Base-by-base conservation (phyloP, 2,888 invertebrate species). In the Caenorhabditis sp. region DNA sequence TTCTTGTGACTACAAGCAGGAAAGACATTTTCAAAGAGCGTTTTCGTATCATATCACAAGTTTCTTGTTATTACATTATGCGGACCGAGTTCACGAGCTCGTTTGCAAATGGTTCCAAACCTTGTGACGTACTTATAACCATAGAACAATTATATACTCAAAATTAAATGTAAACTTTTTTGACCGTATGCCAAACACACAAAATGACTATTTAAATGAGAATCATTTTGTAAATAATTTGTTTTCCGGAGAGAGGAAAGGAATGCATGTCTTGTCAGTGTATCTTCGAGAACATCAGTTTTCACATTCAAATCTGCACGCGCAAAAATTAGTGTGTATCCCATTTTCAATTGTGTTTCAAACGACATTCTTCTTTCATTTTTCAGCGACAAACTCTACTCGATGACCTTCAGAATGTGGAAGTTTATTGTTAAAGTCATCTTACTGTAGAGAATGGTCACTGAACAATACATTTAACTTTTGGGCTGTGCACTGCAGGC, bases 11-110 rank as follows among this genome's bases (percentile, higher is more conserved):
- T 56, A 58, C 4, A 40, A 6, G 32, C 2, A 18, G n/a, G n/a
- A 24, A 40, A 18, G 15, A 22, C 28, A 72, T 47, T 72, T 65
- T 64, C 72, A 50, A 72, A 72, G 58, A 72, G 47, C 64, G 24
- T 1, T 26, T 50, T 58, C 64, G 72, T 64, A 55, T 53, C 55
- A 53, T 11, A 13, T 58, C 72, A 47, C 72, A 64, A 64, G 72
- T 26, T 18, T 15, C 15, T 18, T 0, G 22, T 18, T 6, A 72
- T 64, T 50, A 13, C n/a, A 72, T 64, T 56, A 72, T 44, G 64
- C 71, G 64, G 44, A 32, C 58, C 18, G 35, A 61, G 20, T 64
- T 50, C 35, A n/a, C 1, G 26, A 50, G 72, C 55, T 71, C 40
- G 13, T 40, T 40, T 40, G 18, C 55, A 32, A 15, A 56, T 35